Evolutionary conservation across 2,888 invertebrate genomes (phyloP).

Genomic region (Hylaea fasciaria): DNA sequence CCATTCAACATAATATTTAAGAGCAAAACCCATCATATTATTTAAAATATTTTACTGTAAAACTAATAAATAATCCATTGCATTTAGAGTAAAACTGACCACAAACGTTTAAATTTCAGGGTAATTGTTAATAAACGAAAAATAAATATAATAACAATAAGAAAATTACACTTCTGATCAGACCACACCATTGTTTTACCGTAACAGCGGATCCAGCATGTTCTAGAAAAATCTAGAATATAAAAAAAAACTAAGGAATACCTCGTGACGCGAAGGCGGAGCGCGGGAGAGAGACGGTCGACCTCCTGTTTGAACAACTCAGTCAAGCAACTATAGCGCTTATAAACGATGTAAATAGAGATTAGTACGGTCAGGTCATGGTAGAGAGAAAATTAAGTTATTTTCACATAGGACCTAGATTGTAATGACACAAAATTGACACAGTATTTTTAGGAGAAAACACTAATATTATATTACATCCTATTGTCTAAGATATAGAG

Average conservation of each 20-base stretch:
- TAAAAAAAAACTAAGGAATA: constrained; percentile 1
- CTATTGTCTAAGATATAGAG: too few relatives aligned
- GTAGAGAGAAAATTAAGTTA: too few relatives aligned
- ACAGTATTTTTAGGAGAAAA: background rate
- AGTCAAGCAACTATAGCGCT: background rate
- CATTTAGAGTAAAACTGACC: too few relatives aligned
- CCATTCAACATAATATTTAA: too few relatives aligned
- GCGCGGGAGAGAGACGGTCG: constrained; percentile 94
- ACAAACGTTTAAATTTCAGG: too few relatives aligned
- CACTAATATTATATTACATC: background rate
- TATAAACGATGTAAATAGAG: constrained; percentile 2
- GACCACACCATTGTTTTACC: constrained; percentile 13
- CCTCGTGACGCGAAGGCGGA: constrained; percentile 90
- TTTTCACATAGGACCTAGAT: constrained; percentile 25
- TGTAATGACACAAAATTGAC: constrained; percentile 18
- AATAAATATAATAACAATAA: background rate
- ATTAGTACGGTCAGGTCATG: background rate
- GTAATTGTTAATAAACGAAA: background rate
- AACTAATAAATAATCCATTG: too few relatives aligned
- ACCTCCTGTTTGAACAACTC: constrained; percentile 44
- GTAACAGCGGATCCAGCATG: background rate
- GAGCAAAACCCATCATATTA: too few relatives aligned
- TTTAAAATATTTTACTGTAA: too few relatives aligned
- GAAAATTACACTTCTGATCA: constrained; percentile 4
- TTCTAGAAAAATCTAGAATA: constrained; percentile 4